Base-by-base conservation (phyloP, 2,797 vertebrate species). In the Hoplostethus mediterraneus region DNA sequence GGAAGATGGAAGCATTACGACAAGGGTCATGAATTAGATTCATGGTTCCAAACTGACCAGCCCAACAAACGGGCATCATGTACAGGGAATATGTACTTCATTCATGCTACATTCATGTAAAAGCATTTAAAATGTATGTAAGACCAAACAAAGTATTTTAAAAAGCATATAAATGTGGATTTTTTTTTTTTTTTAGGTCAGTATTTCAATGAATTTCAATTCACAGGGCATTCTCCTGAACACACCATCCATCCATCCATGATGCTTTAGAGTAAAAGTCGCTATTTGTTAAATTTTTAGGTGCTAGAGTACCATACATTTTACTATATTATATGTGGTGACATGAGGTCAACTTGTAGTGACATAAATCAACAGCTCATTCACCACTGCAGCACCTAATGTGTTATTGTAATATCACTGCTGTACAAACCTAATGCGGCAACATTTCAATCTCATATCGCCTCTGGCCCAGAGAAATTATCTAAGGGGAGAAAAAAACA, bases 371-470 rank as follows among this genome's bases (percentile, higher is more conserved):
- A 59, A 59, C 54, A 77, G 71, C 56, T 21, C 63, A 73, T n/a
- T 21, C 53, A 44, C 53, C 52, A 17, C 33, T 49, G n/a, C 4
- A 3, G 62, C 25, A 36, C 40, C 51, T 21, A 74, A 67, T 25
- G 21, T 68, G 17, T 73, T 66, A 40, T 49, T 70, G 42, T 48
- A 74, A 16, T 44, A 61, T 84, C 79, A 60, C 62, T 51, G 63
- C n/a, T 56, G 60, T 60, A 55, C 63, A 85, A 78, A 87, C n/a
- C 53, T 65, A 67, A 79, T 73, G 40, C 47, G 44, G 33, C 53
- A 67, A 63, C 66, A 33, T 75, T 79, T 84, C 77, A 78, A 86
- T 89, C 55, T 81, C 67, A 71, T 58, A 65, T 45, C 2, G 64
- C 78, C 80, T 33, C 67, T 14, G 66, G 81, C 79, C 55, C 69